phyloP scores from a whole-genome alignment of 1,140 invertebrate species.

The Bombus confusus region DNA sequence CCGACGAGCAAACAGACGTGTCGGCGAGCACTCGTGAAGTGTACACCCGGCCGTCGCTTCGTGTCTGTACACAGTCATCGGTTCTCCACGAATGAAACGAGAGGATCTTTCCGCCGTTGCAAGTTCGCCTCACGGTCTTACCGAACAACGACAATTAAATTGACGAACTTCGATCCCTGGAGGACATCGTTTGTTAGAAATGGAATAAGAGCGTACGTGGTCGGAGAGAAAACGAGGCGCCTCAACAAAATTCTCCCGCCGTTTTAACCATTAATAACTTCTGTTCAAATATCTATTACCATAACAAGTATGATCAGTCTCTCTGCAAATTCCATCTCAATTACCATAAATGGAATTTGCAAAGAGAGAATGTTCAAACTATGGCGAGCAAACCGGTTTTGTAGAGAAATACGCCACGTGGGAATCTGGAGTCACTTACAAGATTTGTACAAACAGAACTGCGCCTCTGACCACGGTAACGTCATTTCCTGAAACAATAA shows the following conservation, averaged over 20 bases:
- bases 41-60: slow-evolving; percentile 16
- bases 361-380: slow-evolving; percentile 8
- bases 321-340: slow-evolving; percentile 3
- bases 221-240: neutral
- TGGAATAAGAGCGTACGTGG: neutral
- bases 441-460: neutral
- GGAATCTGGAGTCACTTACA: neutral
- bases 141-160: slow-evolving; percentile 20
- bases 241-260: neutral
- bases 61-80: slow-evolving; percentile 15
- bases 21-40: slow-evolving; percentile 34
- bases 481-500: neutral
- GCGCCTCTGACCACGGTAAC: neutral
- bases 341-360: neutral
- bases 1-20: slow-evolving; percentile 55
- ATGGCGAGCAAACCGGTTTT: neutral
- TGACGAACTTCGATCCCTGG: neutral
- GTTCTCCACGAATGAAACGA: neutral
- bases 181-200: neutral
- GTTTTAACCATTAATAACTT: neutral
- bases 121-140: neutral
- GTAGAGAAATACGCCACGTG: neutral
- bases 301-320: neutral
- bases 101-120: neutral
- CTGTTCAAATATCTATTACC: neutral